These are phyloP conservation scores for Hypercompe scribonia DNA, from an alignment of 2,888 invertebrate species.

Conservation along the genomic window DNA sequence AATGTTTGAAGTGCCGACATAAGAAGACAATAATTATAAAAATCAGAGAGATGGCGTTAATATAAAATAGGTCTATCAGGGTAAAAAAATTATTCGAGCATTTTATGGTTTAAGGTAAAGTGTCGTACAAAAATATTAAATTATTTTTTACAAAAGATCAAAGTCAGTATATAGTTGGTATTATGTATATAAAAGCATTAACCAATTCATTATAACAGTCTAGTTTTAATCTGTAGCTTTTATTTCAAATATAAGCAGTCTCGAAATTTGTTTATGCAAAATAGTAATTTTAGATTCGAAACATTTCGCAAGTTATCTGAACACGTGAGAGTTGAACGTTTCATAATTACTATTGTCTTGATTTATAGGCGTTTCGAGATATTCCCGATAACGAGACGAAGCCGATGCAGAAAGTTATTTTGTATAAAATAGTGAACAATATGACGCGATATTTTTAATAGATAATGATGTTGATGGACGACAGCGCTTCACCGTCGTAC, in stretches of 20 bases:
- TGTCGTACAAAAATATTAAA: no score
- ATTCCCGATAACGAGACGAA: slow-evolving; percentile 65
- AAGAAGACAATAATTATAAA: no score
- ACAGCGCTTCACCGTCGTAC: slow-evolving; percentile 67
- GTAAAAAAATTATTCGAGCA: no score
- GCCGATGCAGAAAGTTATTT: slow-evolving; percentile 77
- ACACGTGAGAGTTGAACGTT: slow-evolving; percentile 61
- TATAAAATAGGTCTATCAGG: no score
- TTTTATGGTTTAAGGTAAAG: neutral
- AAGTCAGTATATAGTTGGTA: neutral
- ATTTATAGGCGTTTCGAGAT: slow-evolving; percentile 82
- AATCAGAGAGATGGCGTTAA: no score
- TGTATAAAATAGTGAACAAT: slow-evolving; percentile 85
- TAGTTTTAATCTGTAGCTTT: slow-evolving; percentile 4
- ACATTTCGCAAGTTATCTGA: slow-evolving; percentile 55
- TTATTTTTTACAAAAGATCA: neutral
- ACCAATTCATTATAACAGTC: slow-evolving; percentile 5
- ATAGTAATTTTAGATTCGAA: slow-evolving; percentile 42
- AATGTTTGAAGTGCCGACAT: neutral
- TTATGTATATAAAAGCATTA: neutral
- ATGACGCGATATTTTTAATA: slow-evolving; percentile 86
- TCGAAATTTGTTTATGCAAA: slow-evolving; percentile 51
- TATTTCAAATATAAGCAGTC: slow-evolving; percentile 20
- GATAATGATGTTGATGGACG: slow-evolving; percentile 86
- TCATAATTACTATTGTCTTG: slow-evolving; percentile 78